Base-by-base conservation (phyloP, 2,888 invertebrate species). In the Drosophila aldrichi region DNA sequence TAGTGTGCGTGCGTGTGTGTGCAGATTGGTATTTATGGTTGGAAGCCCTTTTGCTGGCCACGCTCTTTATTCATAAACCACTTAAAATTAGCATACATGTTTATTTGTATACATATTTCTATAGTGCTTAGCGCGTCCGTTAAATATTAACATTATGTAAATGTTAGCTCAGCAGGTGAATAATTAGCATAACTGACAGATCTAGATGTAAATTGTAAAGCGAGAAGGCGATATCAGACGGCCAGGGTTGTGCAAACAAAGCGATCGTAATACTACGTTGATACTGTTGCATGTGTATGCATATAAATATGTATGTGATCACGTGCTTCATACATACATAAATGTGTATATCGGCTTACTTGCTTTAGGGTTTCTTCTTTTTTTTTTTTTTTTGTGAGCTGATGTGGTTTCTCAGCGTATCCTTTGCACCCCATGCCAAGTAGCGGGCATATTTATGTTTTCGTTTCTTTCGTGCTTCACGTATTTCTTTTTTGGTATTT, bases 141-240 rank as follows among this genome's bases (percentile, higher is more conserved):
- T 69, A 77, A 74, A 74, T 74, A 69, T 74, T 67, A 62, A 60
- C 70, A 81, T 88, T 86, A 82, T 88, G 81, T 61, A 82, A 86
- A 83, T 82, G 60, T 66, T 51, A 62, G n/a, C 56, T 49, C 54
- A 77, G 78, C 83, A 83, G 87, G 83, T 83, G 82, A 85, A 83
- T 73, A 66, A 78, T 78, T 75, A 86, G 58, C 75, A 74, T 75
- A 80, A 51, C 44, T 52, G 46, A 57, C 18, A 66, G 46, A 69
- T 69, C 63, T 68, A 61, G 48, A 63, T 68, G 36, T 65, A 51
- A 78, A 67, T 70, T 65, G 62, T 16, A 69, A 63, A 61, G 41
- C 51, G 48, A 69, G 55, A 74, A 77, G 71, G 64, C 70, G 70
- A 71, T 82, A 74, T 59, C 46, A 66, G 34, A 36, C 6, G 52